Evolutionary conservation across 2,888 invertebrate species (phyloP).

Genomic region (Leucania comma): DNA sequence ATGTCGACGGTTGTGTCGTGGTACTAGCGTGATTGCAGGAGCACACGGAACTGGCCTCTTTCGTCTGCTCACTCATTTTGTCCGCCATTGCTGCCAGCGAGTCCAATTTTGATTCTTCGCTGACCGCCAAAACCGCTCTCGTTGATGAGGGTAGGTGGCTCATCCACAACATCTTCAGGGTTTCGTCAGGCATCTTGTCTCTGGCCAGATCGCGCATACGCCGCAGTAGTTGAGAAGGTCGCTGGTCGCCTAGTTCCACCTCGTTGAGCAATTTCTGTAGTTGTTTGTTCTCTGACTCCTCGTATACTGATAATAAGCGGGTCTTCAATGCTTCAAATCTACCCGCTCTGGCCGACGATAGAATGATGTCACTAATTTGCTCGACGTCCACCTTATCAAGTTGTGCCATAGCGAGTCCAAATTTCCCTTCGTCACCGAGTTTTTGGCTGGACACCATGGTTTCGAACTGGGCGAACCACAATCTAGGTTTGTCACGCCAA

Average conservation of each 20-base stretch:
- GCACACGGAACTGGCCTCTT: no score
- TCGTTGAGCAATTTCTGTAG: not conserved
- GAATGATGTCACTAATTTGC: not conserved
- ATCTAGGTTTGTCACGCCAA: no score
- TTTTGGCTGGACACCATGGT: not conserved
- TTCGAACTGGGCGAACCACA: no score
- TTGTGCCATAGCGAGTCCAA: no score
- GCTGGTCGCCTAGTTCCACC: not conserved
- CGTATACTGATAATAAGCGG: not conserved
- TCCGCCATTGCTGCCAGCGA: not conserved
- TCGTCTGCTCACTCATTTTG: no score
- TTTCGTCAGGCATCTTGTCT: no score
- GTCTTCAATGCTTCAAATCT: not conserved
- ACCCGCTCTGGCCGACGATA: not conserved
- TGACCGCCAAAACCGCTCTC: not conserved
- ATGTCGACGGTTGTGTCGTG: no score
- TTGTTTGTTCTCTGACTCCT: not conserved
- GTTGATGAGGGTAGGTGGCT: no score
- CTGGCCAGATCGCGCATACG: no score
- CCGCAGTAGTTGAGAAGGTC: no score
- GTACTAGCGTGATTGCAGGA: no score
- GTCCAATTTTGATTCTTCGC: not conserved
- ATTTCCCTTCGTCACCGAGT: not conserved
- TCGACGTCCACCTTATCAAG: not conserved
- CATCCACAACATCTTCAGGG: no score